phyloP scores from a whole-genome alignment of 2,888 invertebrate genomes.

The Xiphydria camelus region DNA sequence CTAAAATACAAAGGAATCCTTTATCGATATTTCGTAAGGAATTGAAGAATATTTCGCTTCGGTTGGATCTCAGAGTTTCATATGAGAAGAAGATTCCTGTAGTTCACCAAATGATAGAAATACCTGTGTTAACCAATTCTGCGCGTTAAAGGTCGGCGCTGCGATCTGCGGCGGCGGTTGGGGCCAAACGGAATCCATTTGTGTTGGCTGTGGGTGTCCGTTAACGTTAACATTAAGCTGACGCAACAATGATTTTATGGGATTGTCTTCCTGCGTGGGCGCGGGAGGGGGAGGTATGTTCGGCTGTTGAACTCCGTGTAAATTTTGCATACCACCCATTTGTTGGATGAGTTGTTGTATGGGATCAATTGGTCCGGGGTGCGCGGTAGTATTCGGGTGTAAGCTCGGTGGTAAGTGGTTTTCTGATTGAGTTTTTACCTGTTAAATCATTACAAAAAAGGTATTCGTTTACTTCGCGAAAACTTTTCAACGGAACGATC shows the following conservation, averaged over 20 bases:
- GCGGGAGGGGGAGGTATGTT: constrained; percentile 33
- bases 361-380: constrained; percentile 57
- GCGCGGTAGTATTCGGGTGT: constrained; percentile 36
- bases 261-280: constrained; percentile 54
- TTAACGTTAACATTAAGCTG: constrained; percentile 55
- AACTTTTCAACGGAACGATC: background rate
- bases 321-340: constrained; percentile 59
- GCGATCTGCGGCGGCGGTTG: constrained; percentile 49
- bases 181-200: constrained; percentile 52
- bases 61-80: background rate
- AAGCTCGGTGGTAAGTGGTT: constrained; percentile 42
- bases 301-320: constrained; percentile 49
- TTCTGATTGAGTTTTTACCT: constrained; percentile 46
- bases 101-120: background rate
- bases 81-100: background rate
- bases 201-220: constrained; percentile 36
- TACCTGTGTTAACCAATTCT: constrained; percentile 54
- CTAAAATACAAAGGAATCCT: constrained; percentile 20
- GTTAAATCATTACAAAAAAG: constrained; percentile 14
- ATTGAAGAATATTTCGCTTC: background rate
- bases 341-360: constrained; percentile 61
- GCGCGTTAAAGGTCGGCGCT: constrained; percentile 47
- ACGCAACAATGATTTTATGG: constrained; percentile 60
- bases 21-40: background rate
- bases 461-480: background rate